Evolutionary conservation across 2,113 vertebrate species (phyloP), one percentile per base, ranked within the genome.

Genomic region (Gymnocephalus cernua): DNA sequence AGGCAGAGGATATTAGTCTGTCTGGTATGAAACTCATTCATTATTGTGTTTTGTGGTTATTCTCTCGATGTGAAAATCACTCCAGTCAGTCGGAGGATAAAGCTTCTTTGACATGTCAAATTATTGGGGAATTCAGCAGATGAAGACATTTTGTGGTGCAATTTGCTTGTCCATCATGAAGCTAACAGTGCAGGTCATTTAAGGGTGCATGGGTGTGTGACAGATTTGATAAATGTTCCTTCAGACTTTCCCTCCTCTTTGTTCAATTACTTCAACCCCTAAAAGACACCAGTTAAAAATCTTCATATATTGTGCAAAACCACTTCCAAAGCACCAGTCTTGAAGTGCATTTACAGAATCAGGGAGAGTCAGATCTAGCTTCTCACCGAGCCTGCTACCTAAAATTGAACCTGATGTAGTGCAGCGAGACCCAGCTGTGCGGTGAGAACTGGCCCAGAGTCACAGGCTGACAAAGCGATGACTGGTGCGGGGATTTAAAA

Each of bases 341-440:
- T 50, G 11, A 66, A 51, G 80, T 32, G 41, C 44, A 32, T 74
- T 83, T 25, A 48, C 51, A 74, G 38, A 68, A 59, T 61, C 73
- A 61, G 23, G 2, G 50, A 59, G 54, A 21, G 69, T 47, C 27
- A 23, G 8, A 27, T 58, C n/a, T 3, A 15, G 23, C 65, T 19
- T 62, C 59, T 58, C 48, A 4, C 47, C 7, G 23, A 61, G 51
- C 51, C 18, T 12, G 57, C 18, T 58, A 57, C 83, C 64, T 57
- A 64, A 74, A 74, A 45, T 2, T 90, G 88, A 91, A 79, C 73
- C 64, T 50, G 84, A 86, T 87, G 85, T 84, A 65, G 82, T 76
- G 71, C 38, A 41, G 64, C 6, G 38, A 64, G 84, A 86, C 58
- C 61, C 74, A 54, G 74, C 72, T 73, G 67, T n/a, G 44, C 32